Conservation (phyloP, 2,113 vertebrate genomes). For the Rhegmatorhina hoffmannsi region DNA sequence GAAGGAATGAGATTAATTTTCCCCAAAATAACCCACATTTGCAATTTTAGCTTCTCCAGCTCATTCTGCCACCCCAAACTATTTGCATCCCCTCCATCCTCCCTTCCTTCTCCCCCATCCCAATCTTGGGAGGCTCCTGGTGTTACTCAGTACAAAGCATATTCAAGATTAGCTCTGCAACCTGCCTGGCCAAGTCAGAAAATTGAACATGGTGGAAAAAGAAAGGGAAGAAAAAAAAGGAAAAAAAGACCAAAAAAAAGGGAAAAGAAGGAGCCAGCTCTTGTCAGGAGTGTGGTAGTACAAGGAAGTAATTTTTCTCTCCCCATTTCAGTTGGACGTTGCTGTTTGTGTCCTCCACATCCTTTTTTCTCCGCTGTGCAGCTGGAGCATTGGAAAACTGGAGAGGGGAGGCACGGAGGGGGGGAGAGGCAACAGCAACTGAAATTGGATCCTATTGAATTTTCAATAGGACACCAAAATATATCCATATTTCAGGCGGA, state of each 20-base stretch:
- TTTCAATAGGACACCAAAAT: slow-evolving; percentile 66
- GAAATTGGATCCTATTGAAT: slow-evolving; percentile 73
- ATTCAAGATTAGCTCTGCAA: slow-evolving; percentile 41
- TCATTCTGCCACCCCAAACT: neutral
- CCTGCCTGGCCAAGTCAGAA: slow-evolving; percentile 25
- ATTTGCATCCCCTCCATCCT: neutral
- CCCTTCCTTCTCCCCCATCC: neutral
- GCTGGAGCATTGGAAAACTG: slow-evolving; percentile 63
- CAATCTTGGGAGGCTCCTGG: neutral
- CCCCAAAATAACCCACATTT: neutral
- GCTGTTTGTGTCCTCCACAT: slow-evolving; percentile 32
- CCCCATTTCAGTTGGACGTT: slow-evolving; percentile 53
- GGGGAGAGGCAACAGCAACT: slow-evolving; percentile 21
- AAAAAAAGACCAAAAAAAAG: neutral
- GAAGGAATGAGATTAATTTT: fast-evolving
- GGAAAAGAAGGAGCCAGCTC: neutral
- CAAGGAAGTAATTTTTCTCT: slow-evolving; percentile 70
- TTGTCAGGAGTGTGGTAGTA: slow-evolving; percentile 32
- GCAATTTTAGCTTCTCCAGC: neutral
- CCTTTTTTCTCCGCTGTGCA: slow-evolving; percentile 52
- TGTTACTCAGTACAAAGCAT: neutral
- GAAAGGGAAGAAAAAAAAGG: fast-evolving
- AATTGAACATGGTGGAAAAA: neutral
- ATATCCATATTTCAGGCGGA: neutral
- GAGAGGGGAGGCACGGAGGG: slow-evolving; percentile 23